Evolutionary conservation across 2,113 vertebrate species (phyloP), one percentile per base, ranked within the genome.

Genomic region (Gopherus flavomarginatus): DNA sequence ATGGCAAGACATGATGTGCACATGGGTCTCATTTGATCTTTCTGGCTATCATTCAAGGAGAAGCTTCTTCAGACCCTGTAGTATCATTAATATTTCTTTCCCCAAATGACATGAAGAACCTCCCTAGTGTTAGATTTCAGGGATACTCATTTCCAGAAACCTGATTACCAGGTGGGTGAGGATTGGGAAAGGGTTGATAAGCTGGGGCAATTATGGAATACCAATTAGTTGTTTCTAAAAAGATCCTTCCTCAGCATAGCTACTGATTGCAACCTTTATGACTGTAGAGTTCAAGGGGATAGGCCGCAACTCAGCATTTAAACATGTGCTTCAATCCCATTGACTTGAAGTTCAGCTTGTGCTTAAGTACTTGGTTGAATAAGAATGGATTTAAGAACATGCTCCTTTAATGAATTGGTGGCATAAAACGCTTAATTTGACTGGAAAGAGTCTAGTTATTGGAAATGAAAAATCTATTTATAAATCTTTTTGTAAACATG

Each of bases 21-120:
- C 31, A 65, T 65, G 31, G 62, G 31, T 35, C 11, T n/a, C 62
- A 8, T 14, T 92, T 87, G 85, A 17, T 21, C 21, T 84, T 47
- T 50, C 35, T 90, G 44, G 95, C 72, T 79, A 21, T 56, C 72
- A 27, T 49, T 7, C 44, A 84, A 81, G 21, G 11, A 95, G 91
- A 86, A 75, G 5, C 22, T 83, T 84, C 11, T 87, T 83, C 77
- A 42, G 59, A 27, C 1, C n/a, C 6, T 65, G 26, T 54, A 81
- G 4, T 10, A 35, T 7, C 24, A 17, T 21, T 72, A 88, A 35
- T 9, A 57, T 83, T 92, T 69, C 62, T 65, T 65, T 65, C 31
- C 6, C 35, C 89, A 57, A 56, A 44, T 59, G 65, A 54, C 2
- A 57, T 49, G 75, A 88, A 47, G 17, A 10, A 50, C 59, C 10